Conservation (phyloP, 2,888 invertebrate genomes). For the Eupithecia exiguata region DNA sequence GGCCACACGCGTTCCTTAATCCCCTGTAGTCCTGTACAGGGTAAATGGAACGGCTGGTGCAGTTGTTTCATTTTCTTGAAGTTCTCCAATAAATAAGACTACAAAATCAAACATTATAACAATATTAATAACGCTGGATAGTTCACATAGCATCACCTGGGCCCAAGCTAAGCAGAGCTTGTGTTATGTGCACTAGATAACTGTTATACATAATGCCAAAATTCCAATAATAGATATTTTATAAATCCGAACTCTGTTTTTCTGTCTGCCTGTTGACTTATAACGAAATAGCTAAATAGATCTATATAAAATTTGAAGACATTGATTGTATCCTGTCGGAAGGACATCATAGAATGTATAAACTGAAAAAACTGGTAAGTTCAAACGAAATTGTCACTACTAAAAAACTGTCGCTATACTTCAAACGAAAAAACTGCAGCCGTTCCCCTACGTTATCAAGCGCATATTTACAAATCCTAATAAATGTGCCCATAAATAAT, state of each 20-base stretch:
- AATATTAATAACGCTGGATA: too few relatives aligned
- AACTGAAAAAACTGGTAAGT: too few relatives aligned
- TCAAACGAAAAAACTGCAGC: background rate
- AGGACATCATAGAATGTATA: background rate
- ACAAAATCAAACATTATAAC: too few relatives aligned
- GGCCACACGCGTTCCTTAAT: conserved; percentile 43
- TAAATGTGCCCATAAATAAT: background rate
- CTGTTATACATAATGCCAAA: too few relatives aligned
- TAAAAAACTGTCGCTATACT: background rate
- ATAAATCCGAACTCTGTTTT: background rate
- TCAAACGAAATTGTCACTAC: background rate
- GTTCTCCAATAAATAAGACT: too few relatives aligned
- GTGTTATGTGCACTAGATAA: too few relatives aligned
- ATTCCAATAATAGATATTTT: too few relatives aligned
- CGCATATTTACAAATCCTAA: background rate
- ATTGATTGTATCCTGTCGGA: background rate
- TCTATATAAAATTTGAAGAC: background rate
- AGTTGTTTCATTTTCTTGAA: background rate
- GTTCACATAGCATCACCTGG: too few relatives aligned
- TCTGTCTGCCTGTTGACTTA: background rate
- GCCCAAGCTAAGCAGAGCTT: too few relatives aligned
- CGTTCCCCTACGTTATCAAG: background rate
- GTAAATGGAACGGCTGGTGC: conserved; percentile 7
- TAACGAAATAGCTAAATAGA: background rate
- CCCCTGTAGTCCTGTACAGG: conserved; percentile 28